Evolutionary conservation across 2,888 invertebrate genomes (phyloP), one percentile per base, ranked within the genome.

Genomic region (Gari tellinella): DNA sequence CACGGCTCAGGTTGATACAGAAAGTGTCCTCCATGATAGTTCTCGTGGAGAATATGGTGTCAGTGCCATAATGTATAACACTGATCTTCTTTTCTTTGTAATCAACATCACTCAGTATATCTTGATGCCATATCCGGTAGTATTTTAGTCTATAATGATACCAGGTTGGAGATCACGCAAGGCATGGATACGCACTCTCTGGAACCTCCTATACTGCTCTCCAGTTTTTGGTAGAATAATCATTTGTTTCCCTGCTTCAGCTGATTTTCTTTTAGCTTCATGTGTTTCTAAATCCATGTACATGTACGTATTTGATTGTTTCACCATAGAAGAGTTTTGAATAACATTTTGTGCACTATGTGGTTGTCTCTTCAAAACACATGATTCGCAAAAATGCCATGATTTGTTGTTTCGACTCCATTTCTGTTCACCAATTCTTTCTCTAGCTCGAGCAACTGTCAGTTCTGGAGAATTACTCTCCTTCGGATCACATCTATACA

Each of bases 41-140:
- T 43, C 75, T 38, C 8, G 66, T 63, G 70, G 21, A 15, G 70
- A 70, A 51, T n/a, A n/a, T n/a, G n/a, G n/a, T n/a, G n/a, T n/a
- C n/a, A n/a, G n/a, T n/a, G n/a, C n/a, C n/a, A n/a, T 76, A 76
- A 58, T 76, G 75, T 19, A 76, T 67, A 17, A 76, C 67, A 17
- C 48, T 63, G 15, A 76, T 67, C 19, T n/a, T 61, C 19, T 63
- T 48, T n/a, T 17, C 21, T 5, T 25, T 48, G 15, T 61, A 55
- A 46, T 76, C 46, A 2, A 21, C 23, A 8, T 52, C 58, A 15
- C 55, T 46, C 0, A 76, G 38, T 12, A 76, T 67, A 14, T 72
- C 75, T 51, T 66, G 67, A 26, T 76, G 75, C 43, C 26, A 41
- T 15, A 67, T 62, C 51, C 45, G 49, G 56, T 72, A 72, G 48